Base-by-base conservation (phyloP, 2,113 vertebrate species). In the Barnardius zonarius region DNA sequence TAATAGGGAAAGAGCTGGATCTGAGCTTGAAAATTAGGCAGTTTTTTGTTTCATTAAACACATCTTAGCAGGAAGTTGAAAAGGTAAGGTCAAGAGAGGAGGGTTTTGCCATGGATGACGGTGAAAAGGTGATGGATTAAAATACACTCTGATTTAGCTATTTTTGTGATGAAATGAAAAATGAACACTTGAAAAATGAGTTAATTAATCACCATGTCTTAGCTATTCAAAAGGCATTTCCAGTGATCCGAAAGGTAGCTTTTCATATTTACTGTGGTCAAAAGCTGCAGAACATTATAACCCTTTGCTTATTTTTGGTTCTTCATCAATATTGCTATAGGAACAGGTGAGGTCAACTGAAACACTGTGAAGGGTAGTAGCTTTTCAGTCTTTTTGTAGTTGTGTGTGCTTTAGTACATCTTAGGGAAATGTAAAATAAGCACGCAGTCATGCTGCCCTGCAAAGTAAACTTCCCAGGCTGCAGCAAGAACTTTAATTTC, bases 21-120 rank as follows among this genome's bases (percentile, higher is more conserved):
- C 31, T 16, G 27, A 66, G 30, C 49, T 82, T 39, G 81, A 94
- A 97, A 97, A 90, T n/a, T 51, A 91, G 61, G 33, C 62, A 78
- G 74, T 39, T 88, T 91, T 95, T 92, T 96, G 43, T 97, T 97
- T 96, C 88, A 77, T 91, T 93, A 88, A 84, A 73, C 5, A 81
- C 35, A 79, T 97, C 49, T 96, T 91, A 85, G 68, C 41, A 88
- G 96, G 94, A 97, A 97, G 96, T 93, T 91, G 73, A 89, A 95
- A 97, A 94, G 79, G 86, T 90, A 85, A 97, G 86, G 93, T 97
- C 93, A 95, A 82, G 63, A 91, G 83, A 73, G 51, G 39, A 93
- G 24, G 20, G 39, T 66, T 94, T 76, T 81, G 85, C 83, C 70
- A 92, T 31, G 48, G 63, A 61, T 96, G 61, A 84, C 1, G 20